Base-by-base conservation (phyloP, 2,113 vertebrate genomes). In the Sorex fumeus region DNA sequence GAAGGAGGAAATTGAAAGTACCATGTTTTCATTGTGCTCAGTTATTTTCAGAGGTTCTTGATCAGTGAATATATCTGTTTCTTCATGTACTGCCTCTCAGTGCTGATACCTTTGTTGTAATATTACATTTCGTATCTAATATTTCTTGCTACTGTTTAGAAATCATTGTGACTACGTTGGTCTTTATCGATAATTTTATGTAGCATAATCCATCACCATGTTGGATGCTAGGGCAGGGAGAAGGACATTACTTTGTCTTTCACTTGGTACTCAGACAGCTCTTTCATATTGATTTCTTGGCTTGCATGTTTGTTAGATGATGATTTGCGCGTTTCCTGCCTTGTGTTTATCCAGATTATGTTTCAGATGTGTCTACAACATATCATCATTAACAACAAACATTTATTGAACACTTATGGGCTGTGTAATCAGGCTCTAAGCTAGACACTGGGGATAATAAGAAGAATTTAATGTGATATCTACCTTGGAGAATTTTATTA, bases 301-400 rank as follows among this genome's bases (percentile, higher is more conserved):
- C 96, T 96, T 96, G 78, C 72, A 90, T 95, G 95, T 96, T 97
- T 84, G 91, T 95, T 95, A 98, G 97, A 97, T 97, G 97, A 97
- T 98, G 97, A 98, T 98, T 97, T 98, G 96, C 96, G 95, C 97
- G 97, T 97, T 97, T 95, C 95, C 96, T 95, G 96, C 96, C 95
- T 96, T 94, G 89, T 94, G 86, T 94, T 97, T 96, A 93, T 75
- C 15, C 84, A 89, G 84, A 92, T 93, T 91, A 80, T 94, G 75
- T 95, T 96, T 95, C 94, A 91, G 82, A 85, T 88, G 67, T 3
- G 11, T 87, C 70, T 92, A 76, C 12, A 90, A 84, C 93, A 64
- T 66, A 88, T 95, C 89, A 93, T 95, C 86, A 91, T 92, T 96
- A 96, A 84, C 80, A 93, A 66, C 70, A 93, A 94, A 87, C 74